phyloP scores from a whole-genome alignment of 2,888 invertebrate genomes.

The Escarpia spicata region DNA sequence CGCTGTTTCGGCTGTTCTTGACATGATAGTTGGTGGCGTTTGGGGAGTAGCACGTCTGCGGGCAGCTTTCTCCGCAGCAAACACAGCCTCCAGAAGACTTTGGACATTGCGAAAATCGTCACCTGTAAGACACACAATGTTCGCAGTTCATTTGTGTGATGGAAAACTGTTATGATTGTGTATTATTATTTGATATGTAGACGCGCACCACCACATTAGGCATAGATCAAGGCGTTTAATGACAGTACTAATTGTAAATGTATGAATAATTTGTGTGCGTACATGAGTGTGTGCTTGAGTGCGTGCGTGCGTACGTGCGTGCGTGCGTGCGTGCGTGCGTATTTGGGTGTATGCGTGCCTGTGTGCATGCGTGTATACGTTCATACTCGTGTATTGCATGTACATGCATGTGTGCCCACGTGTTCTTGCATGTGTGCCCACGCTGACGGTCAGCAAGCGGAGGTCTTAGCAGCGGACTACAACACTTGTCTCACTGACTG shows the following conservation, averaged over 20 bases:
- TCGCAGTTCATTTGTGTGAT: neutral
- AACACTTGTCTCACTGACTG: too few species aligned
- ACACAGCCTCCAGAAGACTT: slow-evolving; percentile 50
- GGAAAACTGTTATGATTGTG: neutral
- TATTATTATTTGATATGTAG: neutral
- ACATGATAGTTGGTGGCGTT: neutral
- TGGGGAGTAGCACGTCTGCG: neutral
- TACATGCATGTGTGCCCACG: too few species aligned
- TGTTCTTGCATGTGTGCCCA: too few species aligned
- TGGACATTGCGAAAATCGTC: slow-evolving; percentile 56
- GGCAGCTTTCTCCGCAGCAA: neutral
- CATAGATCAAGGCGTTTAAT: neutral
- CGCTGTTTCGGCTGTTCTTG: neutral
- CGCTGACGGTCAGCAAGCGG: too few species aligned
- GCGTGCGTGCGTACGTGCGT: too few species aligned
- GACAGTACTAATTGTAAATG: neutral
- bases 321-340: too few species aligned
- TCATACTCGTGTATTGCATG: neutral
- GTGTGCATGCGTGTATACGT: neutral
- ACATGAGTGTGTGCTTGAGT: too few species aligned
- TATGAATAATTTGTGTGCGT: neutral
- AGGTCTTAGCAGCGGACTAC: too few species aligned
- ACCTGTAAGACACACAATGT: slow-evolving; percentile 14
- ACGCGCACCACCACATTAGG: neutral
- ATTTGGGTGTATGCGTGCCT: neutral